These are phyloP conservation scores for Tinamus major DNA, from an alignment of 2,797 vertebrate genomes.

Conservation along the genomic window DNA sequence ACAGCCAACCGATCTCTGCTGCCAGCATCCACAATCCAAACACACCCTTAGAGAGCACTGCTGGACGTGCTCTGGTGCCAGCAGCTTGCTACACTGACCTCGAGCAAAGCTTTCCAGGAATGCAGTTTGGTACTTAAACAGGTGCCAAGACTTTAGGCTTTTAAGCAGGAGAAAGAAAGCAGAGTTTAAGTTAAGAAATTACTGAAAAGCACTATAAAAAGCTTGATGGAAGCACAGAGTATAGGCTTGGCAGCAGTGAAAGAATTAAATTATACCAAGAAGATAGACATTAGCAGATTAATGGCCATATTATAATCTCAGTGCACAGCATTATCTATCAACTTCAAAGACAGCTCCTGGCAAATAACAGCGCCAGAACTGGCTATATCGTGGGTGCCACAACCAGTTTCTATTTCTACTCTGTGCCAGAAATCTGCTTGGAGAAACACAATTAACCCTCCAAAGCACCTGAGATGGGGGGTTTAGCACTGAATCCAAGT, in stretches of 20 bases:
- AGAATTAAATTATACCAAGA: not conserved
- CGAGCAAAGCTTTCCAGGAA: slow-evolving; percentile 41
- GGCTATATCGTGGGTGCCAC: not conserved
- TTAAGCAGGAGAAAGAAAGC: not conserved
- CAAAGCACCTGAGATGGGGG: not conserved
- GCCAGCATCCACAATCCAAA: slow-evolving; percentile 2
- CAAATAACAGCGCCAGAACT: not conserved
- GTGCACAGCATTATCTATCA: not conserved
- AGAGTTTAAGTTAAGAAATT: slow-evolving; percentile 31
- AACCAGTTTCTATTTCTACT: not conserved
- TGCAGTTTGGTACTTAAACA: slow-evolving; percentile 21
- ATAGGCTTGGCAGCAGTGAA: not conserved
- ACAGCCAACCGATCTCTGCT: not conserved
- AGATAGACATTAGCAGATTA: not conserved
- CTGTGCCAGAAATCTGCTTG: not conserved
- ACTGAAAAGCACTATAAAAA: not conserved
- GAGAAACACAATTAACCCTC: not conserved
- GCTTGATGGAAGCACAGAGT: not conserved
- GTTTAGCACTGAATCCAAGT: not conserved
- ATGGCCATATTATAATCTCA: not conserved
- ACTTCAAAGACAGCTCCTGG: not conserved
- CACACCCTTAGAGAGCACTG: not conserved
- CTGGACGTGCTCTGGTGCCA: not conserved
- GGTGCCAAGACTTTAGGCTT: slow-evolving; percentile 1
- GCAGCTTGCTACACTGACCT: slow-evolving; percentile 27